Conservation (phyloP, 2,888 invertebrate genomes). For the Ariolimax columbianus region DNA sequence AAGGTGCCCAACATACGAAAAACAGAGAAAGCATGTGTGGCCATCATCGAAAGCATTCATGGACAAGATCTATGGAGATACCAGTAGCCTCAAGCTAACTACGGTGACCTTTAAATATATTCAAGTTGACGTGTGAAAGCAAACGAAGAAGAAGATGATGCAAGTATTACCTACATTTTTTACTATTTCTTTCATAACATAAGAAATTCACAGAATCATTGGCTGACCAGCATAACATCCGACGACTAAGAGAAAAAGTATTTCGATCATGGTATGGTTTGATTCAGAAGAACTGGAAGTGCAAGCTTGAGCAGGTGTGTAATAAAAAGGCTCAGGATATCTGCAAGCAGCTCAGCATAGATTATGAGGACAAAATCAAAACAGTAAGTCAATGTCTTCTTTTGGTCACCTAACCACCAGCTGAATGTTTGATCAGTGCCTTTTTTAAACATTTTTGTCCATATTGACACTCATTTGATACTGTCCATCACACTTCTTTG, state of each 20-base stretch:
- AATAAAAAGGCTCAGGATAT: slow-evolving; percentile 77
- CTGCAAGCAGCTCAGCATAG: slow-evolving; percentile 74
- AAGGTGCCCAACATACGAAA: too few relatives aligned
- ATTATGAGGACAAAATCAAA: slow-evolving; percentile 73
- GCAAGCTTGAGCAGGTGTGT: slow-evolving; percentile 76
- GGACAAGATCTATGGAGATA: too few relatives aligned
- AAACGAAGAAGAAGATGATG: too few relatives aligned
- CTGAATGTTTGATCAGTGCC: background rate
- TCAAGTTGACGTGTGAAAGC: too few relatives aligned
- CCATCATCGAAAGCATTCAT: too few relatives aligned
- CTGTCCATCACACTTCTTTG: too few relatives aligned
- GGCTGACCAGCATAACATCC: slow-evolving; percentile 70
- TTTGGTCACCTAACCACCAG: background rate
- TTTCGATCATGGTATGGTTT: slow-evolving; percentile 75
- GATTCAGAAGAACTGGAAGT: slow-evolving; percentile 72
- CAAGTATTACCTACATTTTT: too few relatives aligned
- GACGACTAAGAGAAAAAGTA: slow-evolving; percentile 64
- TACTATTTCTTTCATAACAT: background rate
- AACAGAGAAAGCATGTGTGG: too few relatives aligned
- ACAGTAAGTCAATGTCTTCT: slow-evolving; percentile 62
- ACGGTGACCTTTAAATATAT: too few relatives aligned
- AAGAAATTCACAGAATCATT: slow-evolving; percentile 74
- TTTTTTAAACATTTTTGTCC: too few relatives aligned
- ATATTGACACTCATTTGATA: too few relatives aligned
- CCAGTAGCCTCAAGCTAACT: too few relatives aligned